These are phyloP conservation scores for Coreoperca whiteheadi DNA, from an alignment of 2,113 vertebrate species.

Conservation along the genomic window DNA sequence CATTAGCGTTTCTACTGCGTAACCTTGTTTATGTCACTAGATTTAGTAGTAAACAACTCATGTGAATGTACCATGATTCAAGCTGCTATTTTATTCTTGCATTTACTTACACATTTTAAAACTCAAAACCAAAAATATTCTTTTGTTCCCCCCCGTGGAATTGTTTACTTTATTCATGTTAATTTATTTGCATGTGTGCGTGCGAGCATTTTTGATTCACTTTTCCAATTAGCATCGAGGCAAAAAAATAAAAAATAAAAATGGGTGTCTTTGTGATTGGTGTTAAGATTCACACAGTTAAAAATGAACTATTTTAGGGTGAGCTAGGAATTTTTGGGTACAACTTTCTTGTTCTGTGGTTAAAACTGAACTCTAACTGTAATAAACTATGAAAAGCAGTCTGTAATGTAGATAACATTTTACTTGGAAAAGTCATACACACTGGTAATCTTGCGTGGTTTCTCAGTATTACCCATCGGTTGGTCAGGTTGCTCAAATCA, in stretches of 20 bases:
- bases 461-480: slow-evolving; percentile 61
- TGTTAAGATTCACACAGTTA: slow-evolving; percentile 45
- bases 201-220: slow-evolving; percentile 52
- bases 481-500: slow-evolving; percentile 37
- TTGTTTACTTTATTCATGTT: slow-evolving; percentile 78
- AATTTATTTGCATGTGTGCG: slow-evolving; percentile 82
- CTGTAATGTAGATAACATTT: slow-evolving; percentile 57
- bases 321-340: slow-evolving; percentile 61
- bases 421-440: slow-evolving; percentile 35
- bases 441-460: slow-evolving; percentile 55
- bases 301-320: slow-evolving; percentile 47
- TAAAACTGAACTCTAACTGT: slow-evolving; percentile 52
- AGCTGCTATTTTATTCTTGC: slow-evolving; percentile 76
- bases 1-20: slow-evolving; percentile 27
- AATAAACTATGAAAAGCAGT: slow-evolving; percentile 38
- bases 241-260: slow-evolving; percentile 34
- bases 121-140: slow-evolving; percentile 63
- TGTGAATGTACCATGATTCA: slow-evolving; percentile 71
- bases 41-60: slow-evolving; percentile 53
- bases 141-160: slow-evolving; percentile 37
- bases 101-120: slow-evolving; percentile 63
- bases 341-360: slow-evolving; percentile 68
- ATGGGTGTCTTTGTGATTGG: slow-evolving; percentile 57
- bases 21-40: slow-evolving; percentile 45
- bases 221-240: slow-evolving; percentile 40